Evolutionary conservation across 2,888 invertebrate genomes (phyloP), one percentile per base, ranked within the genome.

Genomic region (Rhagonycha fulva): DNA sequence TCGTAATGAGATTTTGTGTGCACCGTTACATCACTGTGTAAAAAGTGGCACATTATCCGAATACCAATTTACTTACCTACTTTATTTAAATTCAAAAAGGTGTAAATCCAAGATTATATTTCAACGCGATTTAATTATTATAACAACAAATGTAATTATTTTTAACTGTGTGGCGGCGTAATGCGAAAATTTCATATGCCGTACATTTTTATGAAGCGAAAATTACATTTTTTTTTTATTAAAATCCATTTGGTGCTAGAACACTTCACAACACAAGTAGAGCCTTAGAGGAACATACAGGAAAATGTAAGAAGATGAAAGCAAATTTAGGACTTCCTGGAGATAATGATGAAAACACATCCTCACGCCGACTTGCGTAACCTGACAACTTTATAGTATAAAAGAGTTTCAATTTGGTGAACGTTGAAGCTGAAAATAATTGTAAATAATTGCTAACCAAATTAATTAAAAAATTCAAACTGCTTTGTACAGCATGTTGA

Each of bases 341-440:
- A 74, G 74, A 74, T 74, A 74, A 74, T 74, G 74, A 70, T 66
- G 74, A 70, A 74, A 74, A 74, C 74, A 74, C 74, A 70, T 74
- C 70, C 47, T 24, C 66, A 66, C 60, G 66, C 66, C 60, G 73
- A 62, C 68, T 73, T 32, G 70, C 1, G 63, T 63, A 23, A 23
- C 19, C 12, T 19, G 24, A 14, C n/a, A n/a, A 26, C 24, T 23
- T 24, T 3, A 9, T 9, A 23, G 14, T 12, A 4, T 19, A 19
- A 62, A 47, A 62, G 14, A 63, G 26, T 47, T 7, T n/a, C 47
- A 47, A 47, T 47, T 47, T 47, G 47, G 47, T n/a, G n/a, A 47
- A 47, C 7, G 47, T n/a, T n/a, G n/a, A 47, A 47, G 47, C 7
- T n/a, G 47, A n/a, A 47, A 47, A 47, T 47, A 47, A 47, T 47